These are phyloP conservation scores for Cephus runcator DNA, from an alignment of 2,888 invertebrate species.

Conservation along the genomic window DNA sequence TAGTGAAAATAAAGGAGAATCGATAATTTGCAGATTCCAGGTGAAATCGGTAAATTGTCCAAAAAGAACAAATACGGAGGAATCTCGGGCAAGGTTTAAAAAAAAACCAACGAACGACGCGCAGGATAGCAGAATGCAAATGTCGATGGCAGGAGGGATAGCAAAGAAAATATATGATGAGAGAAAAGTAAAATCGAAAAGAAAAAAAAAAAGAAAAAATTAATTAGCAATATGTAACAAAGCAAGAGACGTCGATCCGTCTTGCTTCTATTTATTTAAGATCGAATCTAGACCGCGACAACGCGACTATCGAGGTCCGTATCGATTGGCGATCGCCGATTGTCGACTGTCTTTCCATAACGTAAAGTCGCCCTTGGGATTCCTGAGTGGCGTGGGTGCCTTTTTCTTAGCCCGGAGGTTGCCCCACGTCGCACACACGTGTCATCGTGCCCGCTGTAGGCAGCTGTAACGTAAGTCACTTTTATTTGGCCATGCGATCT, in stretches of 20 bases:
- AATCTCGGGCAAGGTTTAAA: not conserved
- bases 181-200: no score
- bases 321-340: not conserved
- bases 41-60: no score
- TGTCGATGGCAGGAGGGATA: not conserved
- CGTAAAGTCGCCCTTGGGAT: slow-evolving; percentile 42
- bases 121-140: not conserved
- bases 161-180: not conserved
- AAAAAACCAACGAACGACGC: not conserved
- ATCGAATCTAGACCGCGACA: not conserved
- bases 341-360: not conserved
- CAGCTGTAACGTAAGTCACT: not conserved
- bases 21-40: no score
- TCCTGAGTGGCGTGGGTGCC: slow-evolving; percentile 47
- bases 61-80: not conserved
- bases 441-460: not conserved
- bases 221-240: not conserved
- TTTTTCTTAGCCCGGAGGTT: slow-evolving; percentile 22
- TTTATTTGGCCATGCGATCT: not conserved
- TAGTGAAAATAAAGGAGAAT: not conserved
- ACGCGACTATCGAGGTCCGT: not conserved
- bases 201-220: not conserved
- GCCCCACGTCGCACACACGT: not conserved
- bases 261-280: not conserved
- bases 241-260: not conserved